Base-by-base conservation (phyloP, 2,113 vertebrate genomes). In the Oreochromis aureus region DNA sequence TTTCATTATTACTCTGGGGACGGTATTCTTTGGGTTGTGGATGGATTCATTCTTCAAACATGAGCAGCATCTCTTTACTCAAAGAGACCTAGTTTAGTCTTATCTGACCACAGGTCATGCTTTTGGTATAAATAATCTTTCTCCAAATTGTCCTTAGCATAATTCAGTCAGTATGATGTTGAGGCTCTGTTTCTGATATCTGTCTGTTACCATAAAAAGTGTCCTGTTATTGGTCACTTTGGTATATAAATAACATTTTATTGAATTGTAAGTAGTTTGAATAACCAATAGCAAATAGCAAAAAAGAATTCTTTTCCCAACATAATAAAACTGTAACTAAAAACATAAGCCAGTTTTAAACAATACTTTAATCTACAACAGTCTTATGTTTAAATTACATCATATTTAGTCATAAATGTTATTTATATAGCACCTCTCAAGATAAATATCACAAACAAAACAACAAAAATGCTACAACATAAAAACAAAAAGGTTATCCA, bases 111-210 rank as follows among this genome's bases (percentile, higher is more conserved):
- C 16, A 63, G 32, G 59, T 34, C 10, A 36, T 34, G 59, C 30
- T 63, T 63, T 34, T 34, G 16, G 59, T 36, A 36, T 63, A 19
- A 34, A 63, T 63, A 63, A 63, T 63, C 18, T 36, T 63, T 36
- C 59, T 63, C 2, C 0, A 63, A 19, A 36, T 63, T 36, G 59
- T 63, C 18, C 32, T 36, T 0, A 36, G 59, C 59, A 36, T 59
- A 58, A 1, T 58, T 63, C 30, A 61, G 0, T 55, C 10, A 22
- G 53, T 55, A 22, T 63, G 59, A 34, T 19, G 30, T 63, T 63
- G 59, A 61, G 30, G 16, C 0, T 63, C 59, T 61, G 30, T 61
- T 34, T 63, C 59, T 63, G 27, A 34, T 63, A 63, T 34, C 58
- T 10, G 59, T 63, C 30, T 34, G 9, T 19, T 63, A 63, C 10